phyloP scores from a whole-genome alignment of 2,888 invertebrate species.

The Hemicrepidius hirtus region DNA sequence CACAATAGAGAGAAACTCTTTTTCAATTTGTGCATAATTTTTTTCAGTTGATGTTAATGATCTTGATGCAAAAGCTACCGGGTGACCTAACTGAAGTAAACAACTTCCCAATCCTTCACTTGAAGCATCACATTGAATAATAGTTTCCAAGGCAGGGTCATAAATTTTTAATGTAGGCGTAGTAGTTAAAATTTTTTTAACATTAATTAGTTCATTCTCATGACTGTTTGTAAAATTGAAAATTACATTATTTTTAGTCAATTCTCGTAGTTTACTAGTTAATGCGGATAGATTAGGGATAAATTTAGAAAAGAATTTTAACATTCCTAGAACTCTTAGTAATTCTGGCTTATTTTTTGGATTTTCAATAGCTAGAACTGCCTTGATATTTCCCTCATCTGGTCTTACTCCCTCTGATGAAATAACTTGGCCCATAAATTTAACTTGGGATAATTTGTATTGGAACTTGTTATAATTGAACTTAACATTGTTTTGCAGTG shows the following conservation, averaged over 20 bases:
- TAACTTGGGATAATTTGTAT: conserved; percentile 47
- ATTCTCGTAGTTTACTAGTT: conserved; percentile 29
- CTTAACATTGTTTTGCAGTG: conserved; percentile 48
- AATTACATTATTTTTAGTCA: conserved; percentile 65
- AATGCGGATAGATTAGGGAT: conserved; percentile 43
- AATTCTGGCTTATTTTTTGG: conserved; percentile 36
- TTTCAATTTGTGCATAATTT: conserved; percentile 63
- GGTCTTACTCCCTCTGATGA: conserved; percentile 42
- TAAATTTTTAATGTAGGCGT: conserved; percentile 54
- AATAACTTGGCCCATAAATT: conserved; percentile 52
- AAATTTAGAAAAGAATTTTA: conserved; percentile 46
- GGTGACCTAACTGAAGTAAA: conserved; percentile 51
- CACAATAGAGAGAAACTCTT: conserved; percentile 19
- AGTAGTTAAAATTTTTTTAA: conserved; percentile 33
- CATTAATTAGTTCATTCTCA: conserved; percentile 27
- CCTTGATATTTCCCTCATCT: conserved; percentile 38
- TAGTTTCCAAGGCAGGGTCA: conserved; percentile 49
- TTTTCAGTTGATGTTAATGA: conserved; percentile 47
- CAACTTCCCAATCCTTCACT: conserved; percentile 46
- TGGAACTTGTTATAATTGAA: conserved; percentile 52
- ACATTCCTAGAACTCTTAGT: conserved; percentile 47
- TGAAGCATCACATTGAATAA: conserved; percentile 52
- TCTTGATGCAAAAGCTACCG: conserved; percentile 50
- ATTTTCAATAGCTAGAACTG: conserved; percentile 21
- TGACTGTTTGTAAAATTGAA: conserved; percentile 69